Percentiles rank a stretch among this genome's conserved stretches.
These are phyloP conservation scores for Caenorhabditis inopinata DNA, from an alignment of 1,140 invertebrate species.

Conservation along the genomic window DNA sequence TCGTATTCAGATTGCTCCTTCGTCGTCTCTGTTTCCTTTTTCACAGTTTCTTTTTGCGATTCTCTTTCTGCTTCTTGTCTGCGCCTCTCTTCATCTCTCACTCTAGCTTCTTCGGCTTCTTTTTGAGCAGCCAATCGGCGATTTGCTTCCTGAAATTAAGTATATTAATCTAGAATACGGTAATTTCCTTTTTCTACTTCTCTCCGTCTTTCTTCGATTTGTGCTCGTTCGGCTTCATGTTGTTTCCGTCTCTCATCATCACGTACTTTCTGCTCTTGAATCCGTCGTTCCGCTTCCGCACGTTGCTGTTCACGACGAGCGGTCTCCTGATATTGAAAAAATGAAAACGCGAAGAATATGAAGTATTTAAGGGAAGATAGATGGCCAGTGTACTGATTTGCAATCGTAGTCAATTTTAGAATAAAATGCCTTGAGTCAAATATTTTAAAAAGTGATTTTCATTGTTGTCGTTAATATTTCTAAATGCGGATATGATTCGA, in stretches of 20 bases:
- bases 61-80: slow-evolving; percentile 8
- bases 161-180: neutral
- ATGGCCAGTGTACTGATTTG: too few species aligned
- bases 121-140: slow-evolving; percentile 24
- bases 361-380: too few species aligned
- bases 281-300: neutral
- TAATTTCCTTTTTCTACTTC: neutral
- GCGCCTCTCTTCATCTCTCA: neutral
- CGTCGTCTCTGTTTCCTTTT: neutral
- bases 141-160: neutral
- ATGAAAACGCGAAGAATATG: neutral
- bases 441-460: too few species aligned
- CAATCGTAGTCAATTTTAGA: too few species aligned
- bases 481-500: too few species aligned
- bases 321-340: neutral
- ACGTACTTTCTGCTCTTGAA: slow-evolving; percentile 2
- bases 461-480: too few species aligned
- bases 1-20: slow-evolving; percentile 21
- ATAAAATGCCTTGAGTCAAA: too few species aligned
- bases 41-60: neutral
- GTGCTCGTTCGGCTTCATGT: neutral
- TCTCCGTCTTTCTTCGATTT: neutral
- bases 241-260: slow-evolving; percentile 16
- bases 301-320: slow-evolving; percentile 13
- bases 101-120: slow-evolving; percentile 18